These are phyloP conservation scores for Incurvaria masculella DNA, from an alignment of 2,888 invertebrate species.

Conservation along the genomic window DNA sequence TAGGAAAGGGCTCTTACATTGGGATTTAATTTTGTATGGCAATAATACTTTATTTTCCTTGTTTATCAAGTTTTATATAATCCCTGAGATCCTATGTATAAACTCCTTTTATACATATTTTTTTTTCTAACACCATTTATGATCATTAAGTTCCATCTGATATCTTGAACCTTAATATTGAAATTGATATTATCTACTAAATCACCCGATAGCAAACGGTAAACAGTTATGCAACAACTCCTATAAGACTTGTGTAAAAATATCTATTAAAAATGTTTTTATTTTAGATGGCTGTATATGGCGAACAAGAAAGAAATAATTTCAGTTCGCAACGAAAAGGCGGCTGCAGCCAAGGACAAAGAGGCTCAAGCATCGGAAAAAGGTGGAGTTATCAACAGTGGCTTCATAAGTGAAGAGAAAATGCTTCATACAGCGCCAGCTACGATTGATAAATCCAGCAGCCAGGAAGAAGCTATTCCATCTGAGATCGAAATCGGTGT, in stretches of 20 bases:
- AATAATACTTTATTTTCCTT: slow-evolving; percentile 1
- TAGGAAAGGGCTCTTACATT: too few species aligned
- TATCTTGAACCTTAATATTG: not conserved
- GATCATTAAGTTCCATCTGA: not conserved
- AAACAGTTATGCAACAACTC: too few species aligned
- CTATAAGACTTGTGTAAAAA: too few species aligned
- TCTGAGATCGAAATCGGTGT: slow-evolving; percentile 43
- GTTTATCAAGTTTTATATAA: slow-evolving; percentile 1
- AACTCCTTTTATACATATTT: not conserved
- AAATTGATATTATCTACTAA: too few species aligned
- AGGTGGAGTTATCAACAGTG: slow-evolving; percentile 40
- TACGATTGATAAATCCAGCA: slow-evolving; percentile 15
- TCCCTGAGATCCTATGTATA: slow-evolving; percentile 2
- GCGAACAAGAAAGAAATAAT: slow-evolving; percentile 58
- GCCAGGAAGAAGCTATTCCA: slow-evolving; percentile 29
- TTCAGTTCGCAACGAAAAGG: slow-evolving; percentile 19
- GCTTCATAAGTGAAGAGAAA: slow-evolving; percentile 41
- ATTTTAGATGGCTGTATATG: slow-evolving; percentile 65
- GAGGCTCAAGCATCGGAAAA: slow-evolving; percentile 25
- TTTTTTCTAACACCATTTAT: slow-evolving; percentile 3
- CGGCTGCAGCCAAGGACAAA: slow-evolving; percentile 16
- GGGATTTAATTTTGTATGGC: not conserved
- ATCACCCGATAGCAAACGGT: too few species aligned
- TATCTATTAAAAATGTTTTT: too few species aligned
- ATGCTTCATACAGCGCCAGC: slow-evolving; percentile 23